Base-by-base conservation (phyloP, 2,888 invertebrate genomes). In the Noctua comes region DNA sequence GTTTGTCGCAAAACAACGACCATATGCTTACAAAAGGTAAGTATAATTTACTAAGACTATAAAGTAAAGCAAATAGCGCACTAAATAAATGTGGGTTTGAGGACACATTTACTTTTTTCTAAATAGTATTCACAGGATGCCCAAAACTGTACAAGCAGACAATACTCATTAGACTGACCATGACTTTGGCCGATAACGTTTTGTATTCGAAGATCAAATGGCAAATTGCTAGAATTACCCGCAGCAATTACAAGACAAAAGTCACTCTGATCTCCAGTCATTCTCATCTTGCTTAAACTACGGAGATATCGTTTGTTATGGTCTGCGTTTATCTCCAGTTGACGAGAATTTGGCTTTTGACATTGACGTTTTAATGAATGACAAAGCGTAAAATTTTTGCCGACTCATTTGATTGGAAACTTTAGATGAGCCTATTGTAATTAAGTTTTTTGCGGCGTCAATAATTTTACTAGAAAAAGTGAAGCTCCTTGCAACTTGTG, bases 341-440 rank as follows among this genome's bases (percentile, higher is more conserved):
- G 70, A 65, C 59, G 16, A 46, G 27, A 75, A 70, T 71, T 73
- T 69, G 21, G 24, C 31, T 68, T 87, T 43, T 82, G 76, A 77
- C 76, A 86, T 87, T 80, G 73, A 80, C 43, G 65, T 82, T 71
- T 77, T 81, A 79, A 83, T 79, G 59, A 79, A 83, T 88, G 88
- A 83, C 73, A 36, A 13, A 24, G 75, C 81, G 43, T 74, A 51
- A 68, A 46, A 59, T 69, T 73, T 70, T 65, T 21, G 78, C 79
- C 27, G 18, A 78, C 68, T 86, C 77, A 85, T 73, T 70, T 66
- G 59, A 82, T 85, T 75, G 66, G 62, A 66, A 84, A 59, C 65
- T 79, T 75, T 75, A 40, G 65, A 75, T 40, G 69, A 73, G 36
- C 21, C 77, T 27, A 68, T 86, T 77, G 68, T 77, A 27, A 76